phyloP scores from a whole-genome alignment of 2,113 vertebrate species.

The Holacanthus passer region DNA sequence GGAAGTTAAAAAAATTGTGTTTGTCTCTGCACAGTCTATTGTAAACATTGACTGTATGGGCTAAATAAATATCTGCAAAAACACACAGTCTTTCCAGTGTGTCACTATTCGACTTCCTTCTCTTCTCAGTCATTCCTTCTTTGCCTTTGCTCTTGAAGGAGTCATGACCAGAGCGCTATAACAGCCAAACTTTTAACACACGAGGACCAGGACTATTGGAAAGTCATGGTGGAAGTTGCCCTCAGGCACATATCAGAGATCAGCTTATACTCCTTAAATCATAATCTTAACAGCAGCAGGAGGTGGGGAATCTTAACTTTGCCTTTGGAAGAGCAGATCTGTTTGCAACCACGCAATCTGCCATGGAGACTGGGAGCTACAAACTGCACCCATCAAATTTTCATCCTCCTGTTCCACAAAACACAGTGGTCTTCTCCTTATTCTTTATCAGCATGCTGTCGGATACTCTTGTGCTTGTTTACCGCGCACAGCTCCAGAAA shows the following conservation, averaged over 20 bases:
- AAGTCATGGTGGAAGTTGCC: conserved; percentile 30
- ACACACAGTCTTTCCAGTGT: conserved; percentile 1
- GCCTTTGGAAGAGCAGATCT: conserved; percentile 37
- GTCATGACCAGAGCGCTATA: conserved; percentile 3
- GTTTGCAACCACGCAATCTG: neutral
- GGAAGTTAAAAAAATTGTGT: too few species aligned
- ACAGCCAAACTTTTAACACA: conserved; percentile 17
- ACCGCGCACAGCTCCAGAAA: conserved; percentile 16
- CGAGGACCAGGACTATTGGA: conserved; percentile 6
- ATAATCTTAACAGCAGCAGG: conserved; percentile 24
- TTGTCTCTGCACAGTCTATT: too few species aligned
- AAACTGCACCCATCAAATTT: conserved; percentile 34
- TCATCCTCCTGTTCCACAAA: conserved; percentile 16
- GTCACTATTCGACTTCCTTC: conserved; percentile 15
- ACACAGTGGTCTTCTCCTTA: conserved; percentile 13
- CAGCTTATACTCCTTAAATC: conserved; percentile 47
- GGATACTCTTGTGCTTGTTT: conserved; percentile 19
- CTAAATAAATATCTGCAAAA: too few species aligned
- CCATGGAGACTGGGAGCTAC: conserved; percentile 16
- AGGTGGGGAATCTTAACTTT: conserved; percentile 29
- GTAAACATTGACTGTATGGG: too few species aligned
- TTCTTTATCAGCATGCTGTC: conserved; percentile 33
- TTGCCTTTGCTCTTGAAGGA: neutral
- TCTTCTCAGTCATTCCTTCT: neutral
- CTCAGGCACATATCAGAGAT: conserved; percentile 40